Evolutionary conservation across 2,797 vertebrate genomes (phyloP), one percentile per base, ranked within the genome.

Genomic region (Melanogrammus aeglefinus): DNA sequence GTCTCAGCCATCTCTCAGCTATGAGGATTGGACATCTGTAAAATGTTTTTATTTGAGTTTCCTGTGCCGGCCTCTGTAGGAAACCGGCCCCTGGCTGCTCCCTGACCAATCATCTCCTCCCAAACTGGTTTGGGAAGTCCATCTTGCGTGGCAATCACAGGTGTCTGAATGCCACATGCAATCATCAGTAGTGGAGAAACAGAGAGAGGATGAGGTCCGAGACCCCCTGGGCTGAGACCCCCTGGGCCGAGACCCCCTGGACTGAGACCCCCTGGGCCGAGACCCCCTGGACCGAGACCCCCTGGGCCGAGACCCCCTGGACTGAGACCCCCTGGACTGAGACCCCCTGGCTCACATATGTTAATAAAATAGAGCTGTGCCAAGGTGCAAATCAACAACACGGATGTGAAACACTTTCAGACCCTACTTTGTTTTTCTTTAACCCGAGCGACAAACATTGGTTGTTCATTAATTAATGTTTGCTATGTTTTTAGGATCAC

Each of bases 31-130:
- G 63, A 69, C 16, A 24, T 63, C 21, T n/a, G 57, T 63, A 2
- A n/a, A n/a, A n/a, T 69, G 1, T 69, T 3, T 69, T 24, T 66
- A n/a, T 66, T 66, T 24, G 0, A 57, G 51, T 21, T 6, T 13
- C 14, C 44, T 51, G 57, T 3, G 57, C 21, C 57, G 4, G n/a
- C 63, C 63, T 69, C 63, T 69, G n/a, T n/a, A 63, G 27, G 63
- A 69, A 24, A 69, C 63, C 2, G 18, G n/a, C 57, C n/a, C 57
- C 57, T 6, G 18, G 51, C 51, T 27, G 7, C 9, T 69, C 27
- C 24, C 63, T 69, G 63, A 69, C n/a, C 63, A 69, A 69, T 69
- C 63, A 63, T 63, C 57, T 63, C 57, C 7, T 24, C 63, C 57
- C 57, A 24, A 21, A 63, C 24, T 63, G 57, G 57, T 7, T 63